Evolutionary conservation across 2,797 vertebrate genomes (phyloP).

Genomic region (Hydrophis major): DNA sequence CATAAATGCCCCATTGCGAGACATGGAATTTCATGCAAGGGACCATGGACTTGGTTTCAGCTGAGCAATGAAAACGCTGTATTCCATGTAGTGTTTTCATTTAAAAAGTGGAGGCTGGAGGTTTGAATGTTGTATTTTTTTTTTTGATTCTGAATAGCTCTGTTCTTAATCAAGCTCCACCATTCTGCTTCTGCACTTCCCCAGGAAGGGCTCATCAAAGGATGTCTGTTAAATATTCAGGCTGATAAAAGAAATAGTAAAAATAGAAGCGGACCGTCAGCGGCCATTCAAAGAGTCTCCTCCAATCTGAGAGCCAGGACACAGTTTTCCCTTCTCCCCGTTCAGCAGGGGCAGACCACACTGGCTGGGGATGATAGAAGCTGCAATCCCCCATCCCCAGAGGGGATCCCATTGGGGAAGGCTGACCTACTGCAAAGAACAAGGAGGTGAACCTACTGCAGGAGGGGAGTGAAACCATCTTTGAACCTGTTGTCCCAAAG

Average conservation of each 20-base stretch:
- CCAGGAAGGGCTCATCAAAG: neutral
- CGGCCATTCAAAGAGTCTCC: neutral
- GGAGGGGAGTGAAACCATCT: neutral
- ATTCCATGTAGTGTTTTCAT: neutral
- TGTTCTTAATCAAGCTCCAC: neutral
- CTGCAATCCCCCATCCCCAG: neutral
- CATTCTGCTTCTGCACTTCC: neutral
- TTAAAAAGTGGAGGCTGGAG: neutral
- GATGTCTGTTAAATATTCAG: neutral
- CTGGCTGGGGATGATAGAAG: neutral
- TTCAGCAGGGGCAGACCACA: no score
- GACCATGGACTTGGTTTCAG: neutral
- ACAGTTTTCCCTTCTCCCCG: no score
- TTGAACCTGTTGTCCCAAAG: neutral
- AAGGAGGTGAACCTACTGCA: neutral
- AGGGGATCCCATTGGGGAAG: neutral
- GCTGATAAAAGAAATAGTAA: neutral
- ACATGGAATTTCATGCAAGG: neutral
- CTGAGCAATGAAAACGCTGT: neutral
- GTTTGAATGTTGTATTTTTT: neutral
- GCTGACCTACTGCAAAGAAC: neutral
- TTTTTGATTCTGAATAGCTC: neutral
- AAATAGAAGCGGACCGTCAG: neutral
- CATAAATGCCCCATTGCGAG: neutral
- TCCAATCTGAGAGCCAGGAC: neutral